Conservation (phyloP, 2,113 vertebrate genomes). For the Malurus melanocephalus region DNA sequence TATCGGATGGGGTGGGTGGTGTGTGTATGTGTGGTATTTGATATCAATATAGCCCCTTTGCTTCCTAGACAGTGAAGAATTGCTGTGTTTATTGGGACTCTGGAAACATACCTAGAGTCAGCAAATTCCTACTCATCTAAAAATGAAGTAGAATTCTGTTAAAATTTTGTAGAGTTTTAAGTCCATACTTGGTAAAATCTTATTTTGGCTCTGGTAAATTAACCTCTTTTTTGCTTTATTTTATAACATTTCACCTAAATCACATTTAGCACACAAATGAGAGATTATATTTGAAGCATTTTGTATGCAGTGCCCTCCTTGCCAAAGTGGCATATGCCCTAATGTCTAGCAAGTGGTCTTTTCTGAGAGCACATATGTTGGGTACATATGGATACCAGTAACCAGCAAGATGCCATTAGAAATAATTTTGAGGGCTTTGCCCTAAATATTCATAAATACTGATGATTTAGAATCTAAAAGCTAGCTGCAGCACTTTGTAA, state of each 20-base stretch:
- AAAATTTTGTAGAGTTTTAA: not conserved
- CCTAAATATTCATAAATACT: not conserved
- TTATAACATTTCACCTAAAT: not conserved
- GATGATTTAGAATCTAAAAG: not conserved
- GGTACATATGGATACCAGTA: conserved; percentile 38
- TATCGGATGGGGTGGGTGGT: rapidly evolving
- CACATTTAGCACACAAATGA: not conserved
- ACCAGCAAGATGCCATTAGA: conserved; percentile 9
- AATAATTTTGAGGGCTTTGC: not conserved
- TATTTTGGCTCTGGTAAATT: not conserved
- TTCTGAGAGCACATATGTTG: conserved; percentile 44
- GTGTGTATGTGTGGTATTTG: not conserved
- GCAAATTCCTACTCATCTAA: not conserved
- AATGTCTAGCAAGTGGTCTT: conserved; percentile 4
- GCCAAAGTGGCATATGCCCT: conserved; percentile 36
- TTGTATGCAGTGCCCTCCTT: not conserved
- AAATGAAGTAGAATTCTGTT: not conserved
- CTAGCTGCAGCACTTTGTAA: not conserved
- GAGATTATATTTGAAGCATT: not conserved
- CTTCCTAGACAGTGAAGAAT: conserved; percentile 7
- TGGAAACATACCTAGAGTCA: not conserved
- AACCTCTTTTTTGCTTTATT: not conserved
- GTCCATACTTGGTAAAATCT: not conserved
- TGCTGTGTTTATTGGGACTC: not conserved
- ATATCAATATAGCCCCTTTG: not conserved